Conservation (phyloP, 2,797 vertebrate genomes). For the Pipistrellus kuhlii region DNA sequence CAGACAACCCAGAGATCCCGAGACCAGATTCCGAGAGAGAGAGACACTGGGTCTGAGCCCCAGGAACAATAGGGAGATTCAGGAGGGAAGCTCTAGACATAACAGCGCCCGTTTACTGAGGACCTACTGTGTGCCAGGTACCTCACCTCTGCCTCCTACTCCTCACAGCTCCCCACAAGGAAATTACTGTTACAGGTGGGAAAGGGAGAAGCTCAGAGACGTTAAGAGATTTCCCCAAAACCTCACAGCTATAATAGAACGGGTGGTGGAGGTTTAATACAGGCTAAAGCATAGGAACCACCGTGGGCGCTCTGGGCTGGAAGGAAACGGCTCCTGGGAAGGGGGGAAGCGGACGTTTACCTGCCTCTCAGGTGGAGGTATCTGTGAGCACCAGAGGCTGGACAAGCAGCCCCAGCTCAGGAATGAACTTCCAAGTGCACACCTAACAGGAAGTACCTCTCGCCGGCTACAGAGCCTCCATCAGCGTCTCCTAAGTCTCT, state of each 20-base stretch:
- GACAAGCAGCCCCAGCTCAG: neutral
- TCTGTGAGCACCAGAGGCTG: neutral
- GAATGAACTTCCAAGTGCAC: neutral
- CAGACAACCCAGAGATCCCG: neutral
- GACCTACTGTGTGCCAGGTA: neutral
- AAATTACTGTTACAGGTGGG: neutral
- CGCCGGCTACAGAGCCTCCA: neutral
- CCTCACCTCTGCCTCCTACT: neutral
- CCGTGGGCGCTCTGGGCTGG: neutral
- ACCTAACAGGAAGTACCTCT: neutral
- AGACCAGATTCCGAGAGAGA: neutral
- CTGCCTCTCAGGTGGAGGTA: neutral
- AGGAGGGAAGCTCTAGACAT: neutral
- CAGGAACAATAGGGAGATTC: neutral
- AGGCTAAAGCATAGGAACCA: neutral
- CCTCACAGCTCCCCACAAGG: neutral
- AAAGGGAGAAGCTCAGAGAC: neutral
- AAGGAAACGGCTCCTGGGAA: neutral
- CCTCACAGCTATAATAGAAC: neutral
- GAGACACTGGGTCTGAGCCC: neutral
- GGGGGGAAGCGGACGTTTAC: neutral
- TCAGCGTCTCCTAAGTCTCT: neutral
- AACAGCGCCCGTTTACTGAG: neutral
- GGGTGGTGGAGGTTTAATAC: neutral
- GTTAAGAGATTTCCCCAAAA: neutral